Evolutionary conservation across 2,888 invertebrate species (phyloP).

Genomic region (Dynastes maya): DNA sequence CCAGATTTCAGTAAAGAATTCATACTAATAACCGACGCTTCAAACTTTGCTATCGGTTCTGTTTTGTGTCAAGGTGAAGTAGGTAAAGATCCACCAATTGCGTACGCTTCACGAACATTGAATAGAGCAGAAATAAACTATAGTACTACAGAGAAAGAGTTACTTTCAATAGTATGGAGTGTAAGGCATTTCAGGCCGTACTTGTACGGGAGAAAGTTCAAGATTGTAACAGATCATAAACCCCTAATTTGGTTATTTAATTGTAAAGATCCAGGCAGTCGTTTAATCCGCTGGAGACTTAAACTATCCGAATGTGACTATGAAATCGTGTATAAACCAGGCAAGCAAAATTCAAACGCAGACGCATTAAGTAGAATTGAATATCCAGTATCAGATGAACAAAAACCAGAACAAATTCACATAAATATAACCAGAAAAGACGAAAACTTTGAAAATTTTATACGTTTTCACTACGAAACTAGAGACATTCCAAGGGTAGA

Average conservation of each 20-base stretch:
- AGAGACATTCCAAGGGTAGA: neutral
- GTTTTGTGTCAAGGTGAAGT: too few species aligned
- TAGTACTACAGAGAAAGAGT: too few species aligned
- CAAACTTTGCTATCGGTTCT: too few species aligned
- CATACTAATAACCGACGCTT: too few species aligned
- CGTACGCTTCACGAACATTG: too few species aligned
- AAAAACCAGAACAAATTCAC: neutral
- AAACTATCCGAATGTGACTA: conserved; percentile 33
- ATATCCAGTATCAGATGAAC: neutral
- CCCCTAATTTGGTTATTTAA: neutral
- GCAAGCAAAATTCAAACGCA: conserved; percentile 24
- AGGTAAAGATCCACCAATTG: too few species aligned
- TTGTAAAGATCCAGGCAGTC: conserved; percentile 21
- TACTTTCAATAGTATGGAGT: too few species aligned
- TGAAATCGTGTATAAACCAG: conserved; percentile 30
- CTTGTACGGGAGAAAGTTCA: too few species aligned
- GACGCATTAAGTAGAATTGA: conserved; percentile 30
- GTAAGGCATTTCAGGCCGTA: too few species aligned
- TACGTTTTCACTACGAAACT: neutral
- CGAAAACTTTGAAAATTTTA: neutral
- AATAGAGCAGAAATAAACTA: too few species aligned
- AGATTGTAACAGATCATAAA: too few species aligned
- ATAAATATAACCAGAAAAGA: neutral
- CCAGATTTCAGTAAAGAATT: too few species aligned
- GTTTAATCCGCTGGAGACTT: conserved; percentile 27